Conservation (phyloP, 2,797 vertebrate genomes). For the Coendou prehensilis region DNA sequence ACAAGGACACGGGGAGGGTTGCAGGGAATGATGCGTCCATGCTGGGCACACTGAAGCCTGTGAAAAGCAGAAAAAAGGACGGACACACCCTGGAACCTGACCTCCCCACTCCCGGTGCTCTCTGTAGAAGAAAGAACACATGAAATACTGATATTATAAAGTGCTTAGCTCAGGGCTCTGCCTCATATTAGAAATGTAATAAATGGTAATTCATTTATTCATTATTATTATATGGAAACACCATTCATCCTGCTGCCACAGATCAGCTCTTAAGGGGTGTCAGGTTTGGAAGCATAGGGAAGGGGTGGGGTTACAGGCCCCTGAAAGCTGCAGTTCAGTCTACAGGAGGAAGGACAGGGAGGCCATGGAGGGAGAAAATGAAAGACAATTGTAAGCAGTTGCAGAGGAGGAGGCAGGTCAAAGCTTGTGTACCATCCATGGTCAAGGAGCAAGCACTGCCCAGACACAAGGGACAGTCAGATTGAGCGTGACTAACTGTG, state of each 20-base stretch:
- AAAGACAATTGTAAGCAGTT: background rate
- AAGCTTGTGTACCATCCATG: background rate
- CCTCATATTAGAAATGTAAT: slow-evolving; percentile 28
- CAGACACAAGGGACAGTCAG: background rate
- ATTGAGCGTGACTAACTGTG: background rate
- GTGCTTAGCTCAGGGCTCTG: slow-evolving; percentile 15
- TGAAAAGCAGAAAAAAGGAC: background rate
- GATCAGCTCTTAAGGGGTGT: background rate
- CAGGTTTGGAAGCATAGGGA: background rate
- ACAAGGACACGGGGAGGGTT: too few species aligned
- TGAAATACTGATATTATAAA: slow-evolving; percentile 9
- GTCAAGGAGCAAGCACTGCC: background rate
- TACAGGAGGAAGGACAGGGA: background rate
- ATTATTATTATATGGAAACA: slow-evolving; percentile 1
- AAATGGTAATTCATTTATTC: slow-evolving; percentile 46
- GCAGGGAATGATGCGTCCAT: accelerated
- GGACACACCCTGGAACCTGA: accelerated
- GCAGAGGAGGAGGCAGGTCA: background rate
- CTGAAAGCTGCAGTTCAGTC: background rate
- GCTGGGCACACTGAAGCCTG: background rate
- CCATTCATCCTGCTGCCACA: background rate
- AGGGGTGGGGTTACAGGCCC: background rate
- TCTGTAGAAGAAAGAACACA: background rate
- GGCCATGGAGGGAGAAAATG: too few species aligned
- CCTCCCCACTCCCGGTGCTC: background rate